Evolutionary conservation across 2,113 vertebrate species (phyloP), one percentile per base, ranked within the genome.

Genomic region (Urocitellus parryii): DNA sequence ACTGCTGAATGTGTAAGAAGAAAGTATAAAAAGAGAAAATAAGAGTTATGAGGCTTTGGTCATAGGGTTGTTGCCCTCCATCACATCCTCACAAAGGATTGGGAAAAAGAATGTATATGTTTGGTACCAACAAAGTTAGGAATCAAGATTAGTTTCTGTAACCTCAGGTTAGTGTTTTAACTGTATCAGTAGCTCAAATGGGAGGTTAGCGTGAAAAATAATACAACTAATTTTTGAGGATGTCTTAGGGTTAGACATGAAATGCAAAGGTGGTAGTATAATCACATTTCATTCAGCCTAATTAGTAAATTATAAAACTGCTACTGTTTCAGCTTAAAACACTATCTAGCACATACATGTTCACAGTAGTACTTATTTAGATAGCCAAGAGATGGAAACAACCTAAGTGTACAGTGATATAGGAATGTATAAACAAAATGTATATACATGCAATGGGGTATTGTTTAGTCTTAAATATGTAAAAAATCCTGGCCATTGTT

Each of bases 151-250:
- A 70, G 22, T n/a, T 70, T 84, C n/a, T 7, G 53, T 16, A 29
- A 72, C 18, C 39, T 74, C 18, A 63, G 51, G 27, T n/a, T 24
- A 56, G 22, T 45, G 20, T 84, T 81, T 63, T 39, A 9, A 92
- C 25, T 72, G 11, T 17, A 80, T 65, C 29, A 83, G 25, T 1
- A 72, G 42, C 67, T 16, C 13, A 4, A 72, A 45, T 32, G 58
- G 37, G 48, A 61, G 63, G 70, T 65, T 74, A 17, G n/a, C 68
- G 80, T n/a, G 27, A 74, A 90, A 67, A 77, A 77, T 42, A 82
- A 29, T 84, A 79, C 10, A 77, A 93, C 29, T 65, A 68, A 96
- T 86, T 94, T 96, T 74, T 95, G 48, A 94, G 91, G 86, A 89
- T 27, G 29, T 78, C 24, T 58, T 58, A 73, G 29, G 18, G 70